phyloP scores from a whole-genome alignment of 35 echinoderm and acorn worm genomes.

The Hemicentrotus pulcherrimus region DNA sequence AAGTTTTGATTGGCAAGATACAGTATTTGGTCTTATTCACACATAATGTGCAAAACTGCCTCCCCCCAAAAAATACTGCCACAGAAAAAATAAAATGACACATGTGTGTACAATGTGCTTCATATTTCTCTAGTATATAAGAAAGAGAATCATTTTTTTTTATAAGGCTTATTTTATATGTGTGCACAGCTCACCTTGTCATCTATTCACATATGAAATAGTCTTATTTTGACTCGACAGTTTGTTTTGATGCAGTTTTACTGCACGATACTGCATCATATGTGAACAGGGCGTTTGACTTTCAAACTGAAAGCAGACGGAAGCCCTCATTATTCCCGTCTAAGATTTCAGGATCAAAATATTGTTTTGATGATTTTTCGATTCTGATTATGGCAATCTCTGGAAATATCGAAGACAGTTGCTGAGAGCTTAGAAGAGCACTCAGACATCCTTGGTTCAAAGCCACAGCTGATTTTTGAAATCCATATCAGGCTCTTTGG shows the following conservation, averaged over 20 bases:
- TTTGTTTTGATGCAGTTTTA: too few relatives aligned
- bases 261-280: too few relatives aligned
- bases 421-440: background rate
- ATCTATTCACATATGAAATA: too few relatives aligned
- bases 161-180: too few relatives aligned
- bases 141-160: too few relatives aligned
- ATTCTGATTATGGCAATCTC: background rate
- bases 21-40: background rate
- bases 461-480: background rate
- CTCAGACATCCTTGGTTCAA: background rate
- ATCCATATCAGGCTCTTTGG: background rate
- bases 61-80: too few relatives aligned
- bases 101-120: too few relatives aligned
- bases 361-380: slow-evolving; percentile 1
- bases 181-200: too few relatives aligned
- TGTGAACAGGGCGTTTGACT: background rate
- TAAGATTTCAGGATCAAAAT: background rate
- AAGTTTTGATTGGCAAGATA: slow-evolving; percentile 3
- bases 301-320: background rate
- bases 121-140: too few relatives aligned
- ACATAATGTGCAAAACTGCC: too few relatives aligned
- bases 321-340: background rate
- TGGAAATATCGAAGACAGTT: background rate
- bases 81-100: too few relatives aligned
- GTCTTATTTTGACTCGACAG: too few relatives aligned